Percentiles rank a stretch among this genome's conserved stretches.
Conservation (phyloP, 2,797 vertebrate species). For the Luscinia megarhynchos region DNA sequence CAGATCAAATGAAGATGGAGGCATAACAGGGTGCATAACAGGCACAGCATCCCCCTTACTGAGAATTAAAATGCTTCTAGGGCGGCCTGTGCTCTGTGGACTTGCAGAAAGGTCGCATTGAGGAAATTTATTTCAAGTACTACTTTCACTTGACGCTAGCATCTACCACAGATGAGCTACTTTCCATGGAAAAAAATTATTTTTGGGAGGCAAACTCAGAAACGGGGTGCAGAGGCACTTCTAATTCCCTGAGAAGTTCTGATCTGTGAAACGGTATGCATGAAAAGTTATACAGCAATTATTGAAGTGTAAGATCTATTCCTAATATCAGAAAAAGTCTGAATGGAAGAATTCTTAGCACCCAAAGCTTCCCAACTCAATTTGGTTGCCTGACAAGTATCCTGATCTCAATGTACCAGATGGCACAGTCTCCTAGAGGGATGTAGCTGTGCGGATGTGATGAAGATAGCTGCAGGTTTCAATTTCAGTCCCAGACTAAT, state of each 20-base stretch:
- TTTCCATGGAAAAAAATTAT: neutral
- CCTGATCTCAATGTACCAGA: neutral
- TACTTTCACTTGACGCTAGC: neutral
- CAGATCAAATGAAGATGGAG: neutral
- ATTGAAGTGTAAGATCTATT: neutral
- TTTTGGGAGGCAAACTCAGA: neutral
- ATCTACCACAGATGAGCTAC: neutral
- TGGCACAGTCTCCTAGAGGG: conserved; percentile 31
- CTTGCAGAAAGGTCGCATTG: neutral
- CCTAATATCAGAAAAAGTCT: neutral
- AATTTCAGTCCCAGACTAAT: conserved; percentile 58
- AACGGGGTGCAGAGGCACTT: neutral
- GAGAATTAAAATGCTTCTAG: neutral
- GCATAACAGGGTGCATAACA: neutral
- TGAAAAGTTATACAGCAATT: neutral
- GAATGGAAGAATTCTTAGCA: neutral
- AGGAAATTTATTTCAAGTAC: neutral
- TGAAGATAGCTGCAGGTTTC: conserved; percentile 36
- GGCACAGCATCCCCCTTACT: neutral
- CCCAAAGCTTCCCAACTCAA: neutral
- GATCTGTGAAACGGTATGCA: neutral
- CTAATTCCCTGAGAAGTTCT: neutral
- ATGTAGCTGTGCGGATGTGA: neutral
- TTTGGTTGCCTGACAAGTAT: neutral
- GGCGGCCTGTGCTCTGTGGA: neutral